Base-by-base conservation (phyloP, 2,113 vertebrate species). In the Peromyscus californicus region DNA sequence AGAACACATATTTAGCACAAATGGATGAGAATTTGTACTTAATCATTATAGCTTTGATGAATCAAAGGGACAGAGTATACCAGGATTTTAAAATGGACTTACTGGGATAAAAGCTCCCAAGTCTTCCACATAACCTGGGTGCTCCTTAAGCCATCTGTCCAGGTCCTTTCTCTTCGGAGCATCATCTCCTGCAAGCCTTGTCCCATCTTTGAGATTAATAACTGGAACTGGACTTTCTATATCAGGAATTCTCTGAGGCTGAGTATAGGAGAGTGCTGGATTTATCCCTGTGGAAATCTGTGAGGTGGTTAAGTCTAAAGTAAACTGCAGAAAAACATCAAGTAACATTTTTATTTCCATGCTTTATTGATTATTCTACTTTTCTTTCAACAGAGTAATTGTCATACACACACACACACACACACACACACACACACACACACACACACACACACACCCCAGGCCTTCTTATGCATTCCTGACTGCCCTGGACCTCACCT, bases 181-280 rank as follows among this genome's bases (percentile, higher is more conserved):
- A 95, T 99, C 99, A 51, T 99, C 99, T 31, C 99, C 99, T 51
- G 99, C 99, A 19, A 99, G 99, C 85, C 99, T 99, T 39, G 99
- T 99, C 92, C 99, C 99, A 84, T 99, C 99, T 98, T 99, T 99
- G 15, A 99, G 98, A 98, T 99, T 99, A 98, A 99, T 99, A 91
- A 99, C 99, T 3, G 99, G 99, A 96, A 99, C 99, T 72, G 99
- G 99, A 98, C 98, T 99, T 94, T 99, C 99, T 0, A 97, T 98
- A 96, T 99, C 99, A n/a, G 97, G 96, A 3, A 99, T 72, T 89
- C 98, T 98, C 97, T 98, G 99, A 92, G 98, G 97, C 70, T 98
- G 98, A 16, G 98, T 92, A 97, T 98, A 99, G 48, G 98, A 91
- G 19, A 99, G 94, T 29, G 98, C 93, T 91, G 99, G 95, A 69